Evolutionary conservation across 2,797 vertebrate species (phyloP).

Genomic region (Botia almorhae): DNA sequence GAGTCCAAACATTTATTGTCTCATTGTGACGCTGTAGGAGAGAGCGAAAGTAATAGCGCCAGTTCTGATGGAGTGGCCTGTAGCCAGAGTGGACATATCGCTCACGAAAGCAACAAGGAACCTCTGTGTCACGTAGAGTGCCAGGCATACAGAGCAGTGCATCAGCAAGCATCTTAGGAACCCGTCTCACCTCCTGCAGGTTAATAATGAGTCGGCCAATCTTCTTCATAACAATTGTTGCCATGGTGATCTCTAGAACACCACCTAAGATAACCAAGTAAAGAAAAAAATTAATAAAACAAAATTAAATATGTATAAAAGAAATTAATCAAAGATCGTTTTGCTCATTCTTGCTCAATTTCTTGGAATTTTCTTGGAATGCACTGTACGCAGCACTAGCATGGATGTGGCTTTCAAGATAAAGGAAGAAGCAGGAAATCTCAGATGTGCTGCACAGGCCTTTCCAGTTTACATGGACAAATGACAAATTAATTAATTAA

Average conservation of each 20-base stretch:
- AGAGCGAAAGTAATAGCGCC: slow-evolving; percentile 88
- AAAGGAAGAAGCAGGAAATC: too few species aligned
- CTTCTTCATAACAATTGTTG: slow-evolving; percentile 76
- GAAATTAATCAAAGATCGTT: too few species aligned
- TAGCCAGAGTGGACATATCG: slow-evolving; percentile 83
- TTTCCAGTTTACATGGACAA: too few species aligned
- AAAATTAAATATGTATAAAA: too few species aligned
- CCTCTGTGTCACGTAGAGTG: slow-evolving; percentile 80
- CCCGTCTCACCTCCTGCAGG: slow-evolving; percentile 72
- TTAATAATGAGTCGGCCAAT: slow-evolving; percentile 80
- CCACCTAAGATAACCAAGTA: background rate
- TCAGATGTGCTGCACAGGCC: too few species aligned
- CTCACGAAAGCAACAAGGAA: slow-evolving; percentile 86
- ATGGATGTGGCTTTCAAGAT: too few species aligned
- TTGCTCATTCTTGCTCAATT: too few species aligned
- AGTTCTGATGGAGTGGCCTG: slow-evolving; percentile 81
- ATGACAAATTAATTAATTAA: too few species aligned
- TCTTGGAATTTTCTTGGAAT: too few species aligned
- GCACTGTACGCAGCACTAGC: too few species aligned
- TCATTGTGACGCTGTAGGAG: slow-evolving; percentile 91
- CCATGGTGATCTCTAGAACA: slow-evolving; percentile 69
- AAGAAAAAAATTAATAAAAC: background rate
- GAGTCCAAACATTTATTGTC: slow-evolving; percentile 90
- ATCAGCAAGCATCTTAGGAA: slow-evolving; percentile 73
- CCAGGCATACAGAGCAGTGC: slow-evolving; percentile 69